These are phyloP conservation scores for Melinaea marsaeus DNA, from an alignment of 2,888 invertebrate species.

Conservation along the genomic window DNA sequence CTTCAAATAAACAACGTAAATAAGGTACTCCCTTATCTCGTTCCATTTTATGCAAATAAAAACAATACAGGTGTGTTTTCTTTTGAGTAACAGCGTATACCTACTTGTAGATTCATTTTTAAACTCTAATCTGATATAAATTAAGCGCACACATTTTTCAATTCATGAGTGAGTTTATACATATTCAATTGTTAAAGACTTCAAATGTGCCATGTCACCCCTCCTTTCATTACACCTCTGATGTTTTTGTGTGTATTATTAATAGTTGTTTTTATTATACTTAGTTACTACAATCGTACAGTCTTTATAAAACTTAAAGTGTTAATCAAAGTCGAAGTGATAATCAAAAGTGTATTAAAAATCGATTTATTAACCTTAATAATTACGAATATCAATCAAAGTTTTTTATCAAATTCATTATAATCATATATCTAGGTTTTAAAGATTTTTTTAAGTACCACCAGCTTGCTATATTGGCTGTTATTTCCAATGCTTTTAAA, in stretches of 20 bases:
- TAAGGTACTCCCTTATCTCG: conserved; percentile 39
- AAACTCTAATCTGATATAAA: conserved; percentile 62
- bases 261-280: neutral
- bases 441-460: no score
- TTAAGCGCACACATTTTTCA: conserved; percentile 57
- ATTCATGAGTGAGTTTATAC: conserved; percentile 51
- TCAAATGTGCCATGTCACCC: neutral
- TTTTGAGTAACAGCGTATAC: conserved; percentile 39
- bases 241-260: neutral
- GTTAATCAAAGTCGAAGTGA: no score
- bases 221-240: neutral
- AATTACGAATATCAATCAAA: no score
- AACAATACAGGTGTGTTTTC: conserved; percentile 37
- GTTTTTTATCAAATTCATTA: no score
- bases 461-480: no score
- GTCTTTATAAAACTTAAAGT: no score
- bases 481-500: no score
- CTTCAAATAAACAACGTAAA: conserved; percentile 30
- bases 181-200: conserved; percentile 38
- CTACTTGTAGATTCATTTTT: conserved; percentile 40
- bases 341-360: no score
- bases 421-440: no score
- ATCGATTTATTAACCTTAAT: no score
- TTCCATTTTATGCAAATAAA: conserved; percentile 56
- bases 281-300: no score